These are phyloP conservation scores for Drymonia ruficornis DNA, from an alignment of 2,888 invertebrate genomes.

Conservation along the genomic window DNA sequence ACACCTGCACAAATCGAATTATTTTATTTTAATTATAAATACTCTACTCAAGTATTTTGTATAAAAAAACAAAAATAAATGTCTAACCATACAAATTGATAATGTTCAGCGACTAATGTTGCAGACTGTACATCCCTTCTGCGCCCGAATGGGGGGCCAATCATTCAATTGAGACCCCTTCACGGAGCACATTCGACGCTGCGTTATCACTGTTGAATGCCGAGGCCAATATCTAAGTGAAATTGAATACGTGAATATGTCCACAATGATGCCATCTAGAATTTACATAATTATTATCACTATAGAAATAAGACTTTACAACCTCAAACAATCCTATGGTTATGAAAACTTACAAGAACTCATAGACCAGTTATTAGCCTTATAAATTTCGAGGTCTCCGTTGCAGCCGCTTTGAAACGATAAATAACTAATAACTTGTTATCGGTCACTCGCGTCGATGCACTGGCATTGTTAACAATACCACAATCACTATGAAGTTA, in stretches of 20 bases:
- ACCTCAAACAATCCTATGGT: no score
- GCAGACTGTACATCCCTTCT: conserved; percentile 15
- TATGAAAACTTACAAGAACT: no score
- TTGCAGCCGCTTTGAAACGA: conserved; percentile 3
- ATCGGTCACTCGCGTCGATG: conserved; percentile 32
- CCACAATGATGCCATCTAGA: neutral
- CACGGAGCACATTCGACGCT: conserved; percentile 1
- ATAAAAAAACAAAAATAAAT: no score
- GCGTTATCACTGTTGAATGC: neutral
- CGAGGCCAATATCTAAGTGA: neutral
- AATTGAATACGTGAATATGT: neutral
- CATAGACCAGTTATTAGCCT: no score
- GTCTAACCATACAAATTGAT: no score
- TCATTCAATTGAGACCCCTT: conserved; percentile 59
- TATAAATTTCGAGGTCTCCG: no score
- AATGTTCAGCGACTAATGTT: neutral
- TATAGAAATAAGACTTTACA: no score
- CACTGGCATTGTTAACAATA: conserved; percentile 29
- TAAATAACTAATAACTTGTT: conserved; percentile 29
- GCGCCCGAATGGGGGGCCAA: conserved; percentile 35
- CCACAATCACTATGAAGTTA: conserved; percentile 25
- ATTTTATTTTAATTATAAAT: no score
- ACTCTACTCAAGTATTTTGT: no score
- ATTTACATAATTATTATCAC: neutral
- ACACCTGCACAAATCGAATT: no score